Conservation (phyloP, 2,888 invertebrate species). For the Ctena decussata region DNA sequence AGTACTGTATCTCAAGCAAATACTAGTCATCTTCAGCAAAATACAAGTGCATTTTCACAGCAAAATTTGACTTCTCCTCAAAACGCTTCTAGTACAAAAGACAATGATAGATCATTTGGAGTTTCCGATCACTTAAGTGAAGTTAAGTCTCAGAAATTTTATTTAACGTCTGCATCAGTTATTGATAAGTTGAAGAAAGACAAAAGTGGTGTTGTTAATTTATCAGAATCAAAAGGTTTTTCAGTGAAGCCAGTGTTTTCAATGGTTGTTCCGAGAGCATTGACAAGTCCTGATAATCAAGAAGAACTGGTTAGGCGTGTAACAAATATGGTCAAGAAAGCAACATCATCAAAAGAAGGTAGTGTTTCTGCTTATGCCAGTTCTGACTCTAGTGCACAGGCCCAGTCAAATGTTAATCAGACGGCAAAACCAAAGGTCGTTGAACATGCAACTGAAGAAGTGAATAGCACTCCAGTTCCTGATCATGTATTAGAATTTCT, state of each 20-base stretch:
- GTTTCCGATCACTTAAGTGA: not conserved
- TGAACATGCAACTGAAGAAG: not conserved
- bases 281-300: conserved; percentile 43
- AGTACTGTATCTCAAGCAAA: not conserved
- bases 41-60: not conserved
- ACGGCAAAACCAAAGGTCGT: not conserved
- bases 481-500: conserved; percentile 17
- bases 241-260: conserved; percentile 56
- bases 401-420: not conserved
- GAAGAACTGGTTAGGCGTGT: conserved; percentile 50
- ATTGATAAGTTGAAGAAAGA: conserved; percentile 31
- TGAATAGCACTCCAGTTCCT: not conserved
- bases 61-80: too few relatives aligned
- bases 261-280: conserved; percentile 55
- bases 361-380: not conserved
- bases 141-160: conserved; percentile 23
- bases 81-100: not conserved
- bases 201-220: conserved; percentile 22
- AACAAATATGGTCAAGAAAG: conserved; percentile 48
- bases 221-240: conserved; percentile 28
- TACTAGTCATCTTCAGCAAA: not conserved
- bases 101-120: not conserved
- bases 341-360: not conserved
- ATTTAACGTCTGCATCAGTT: conserved; percentile 29
- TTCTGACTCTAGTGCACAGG: not conserved